Base-by-base conservation (phyloP, 2,888 invertebrate genomes). In the Melolontha melolontha region DNA sequence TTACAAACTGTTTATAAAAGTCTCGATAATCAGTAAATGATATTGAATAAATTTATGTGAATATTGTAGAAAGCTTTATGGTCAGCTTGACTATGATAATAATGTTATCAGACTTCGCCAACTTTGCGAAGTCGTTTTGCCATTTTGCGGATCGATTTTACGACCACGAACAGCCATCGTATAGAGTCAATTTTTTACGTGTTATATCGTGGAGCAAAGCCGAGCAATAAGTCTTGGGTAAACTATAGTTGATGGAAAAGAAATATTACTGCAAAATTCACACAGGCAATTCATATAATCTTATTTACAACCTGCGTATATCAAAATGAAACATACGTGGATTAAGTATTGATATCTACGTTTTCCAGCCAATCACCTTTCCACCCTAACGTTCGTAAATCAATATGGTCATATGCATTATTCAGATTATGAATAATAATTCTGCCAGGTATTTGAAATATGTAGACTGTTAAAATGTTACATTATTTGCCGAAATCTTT, bases 251-350 rank as follows among this genome's bases (percentile, higher is more conserved):
- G 66, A 59, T 67, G 66, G 57, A 59, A 64, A 51, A 62, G 66
- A 67, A 59, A 67, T 51, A 67, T 55, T 62, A 64, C 64, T 54
- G 64, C 64, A 54, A 52, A 64, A 54, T 54, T 59, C 59, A 34
- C 39, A 40, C 57, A 34, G 34, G 59, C 66, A 67, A 67, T 67
- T 59, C 57, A 42, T 67, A 59, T 67, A 67, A 67, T 67, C 66
- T 59, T 67, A 51, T 59, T 57, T 67, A 62, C 59, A 14, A 47
- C 47, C 55, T 14, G 16, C 59, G 59, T 62, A 62, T 62, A 62
- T 62, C 59, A 62, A 62, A 62, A 47, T 62, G 59, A 62, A 62
- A 62, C 59, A 62, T 62, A 62, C 59, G 59, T 47, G 59, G 59
- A 62, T 62, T 62, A 55, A 40, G 55, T 22, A 41, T 41, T 34